Conservation (phyloP, 2,888 invertebrate genomes). For the Heliconius erato region DNA sequence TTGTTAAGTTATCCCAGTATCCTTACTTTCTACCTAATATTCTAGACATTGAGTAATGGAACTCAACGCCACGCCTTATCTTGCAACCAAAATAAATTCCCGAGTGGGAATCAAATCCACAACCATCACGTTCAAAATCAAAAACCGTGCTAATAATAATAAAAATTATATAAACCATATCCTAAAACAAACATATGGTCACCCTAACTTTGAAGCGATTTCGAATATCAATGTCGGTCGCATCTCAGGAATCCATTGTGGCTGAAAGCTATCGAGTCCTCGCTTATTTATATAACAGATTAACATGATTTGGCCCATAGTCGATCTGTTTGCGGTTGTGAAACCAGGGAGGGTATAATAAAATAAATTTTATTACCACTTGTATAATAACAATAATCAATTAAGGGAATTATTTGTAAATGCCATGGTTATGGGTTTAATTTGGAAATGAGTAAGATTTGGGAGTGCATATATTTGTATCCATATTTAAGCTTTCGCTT, state of each 20-base stretch:
- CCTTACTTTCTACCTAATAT: too few relatives aligned
- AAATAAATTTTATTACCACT: conserved; percentile 15
- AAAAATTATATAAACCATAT: background rate
- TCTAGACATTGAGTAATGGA: background rate
- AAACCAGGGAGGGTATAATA: conserved; percentile 17
- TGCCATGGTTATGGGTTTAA: background rate
- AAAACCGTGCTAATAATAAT: background rate
- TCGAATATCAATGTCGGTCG: conserved; percentile 45
- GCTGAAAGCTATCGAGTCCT: conserved; percentile 25
- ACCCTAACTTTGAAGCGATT: conserved; percentile 29
- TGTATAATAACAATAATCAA: conserved; percentile 8
- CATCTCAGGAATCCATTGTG: conserved; percentile 45
- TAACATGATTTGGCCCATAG: conserved; percentile 35
- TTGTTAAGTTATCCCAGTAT: too few relatives aligned
- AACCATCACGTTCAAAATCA: background rate
- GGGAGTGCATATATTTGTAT: background rate
- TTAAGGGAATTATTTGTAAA: background rate
- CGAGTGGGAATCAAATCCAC: background rate
- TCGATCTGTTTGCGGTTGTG: conserved; percentile 40
- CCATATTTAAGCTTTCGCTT: too few relatives aligned
- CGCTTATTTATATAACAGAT: conserved; percentile 48
- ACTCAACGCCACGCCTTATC: too few relatives aligned
- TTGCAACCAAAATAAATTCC: background rate
- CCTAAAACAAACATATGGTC: background rate
- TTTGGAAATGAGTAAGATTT: background rate